phyloP scores from a whole-genome alignment of 2,888 invertebrate genomes.

The Azorinus chamasolen region DNA sequence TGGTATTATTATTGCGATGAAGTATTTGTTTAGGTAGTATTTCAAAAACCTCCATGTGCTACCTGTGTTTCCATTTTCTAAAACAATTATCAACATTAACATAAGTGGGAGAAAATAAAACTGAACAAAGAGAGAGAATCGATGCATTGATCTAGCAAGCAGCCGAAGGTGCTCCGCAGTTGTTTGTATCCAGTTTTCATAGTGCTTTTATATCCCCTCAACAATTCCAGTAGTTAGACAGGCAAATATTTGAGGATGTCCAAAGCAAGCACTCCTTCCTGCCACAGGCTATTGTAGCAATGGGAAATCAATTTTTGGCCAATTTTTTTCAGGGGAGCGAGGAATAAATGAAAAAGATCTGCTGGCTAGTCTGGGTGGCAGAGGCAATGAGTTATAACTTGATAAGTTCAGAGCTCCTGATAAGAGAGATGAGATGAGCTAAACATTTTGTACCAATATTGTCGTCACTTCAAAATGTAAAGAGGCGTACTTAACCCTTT shows the following conservation, averaged over 20 bases:
- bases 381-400: too few species aligned
- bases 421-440: too few species aligned
- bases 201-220: background rate
- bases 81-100: background rate
- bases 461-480: too few species aligned
- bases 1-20: too few species aligned
- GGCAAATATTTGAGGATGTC: conserved; percentile 2
- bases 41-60: too few species aligned
- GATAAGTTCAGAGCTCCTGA: too few species aligned
- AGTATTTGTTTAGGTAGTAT: too few species aligned
- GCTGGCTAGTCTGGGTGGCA: background rate
- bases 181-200: conserved; percentile 5
- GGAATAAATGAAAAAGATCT: background rate
- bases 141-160: conserved; percentile 4
- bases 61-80: background rate
- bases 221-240: background rate
- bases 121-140: conserved; percentile 7
- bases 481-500: too few species aligned
- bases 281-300: background rate
- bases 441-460: too few species aligned
- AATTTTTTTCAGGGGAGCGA: background rate
- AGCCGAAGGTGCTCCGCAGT: background rate
- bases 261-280: conserved; percentile 3
- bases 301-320: conserved; percentile 8
- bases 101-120: background rate